These are phyloP conservation scores for Rynchops niger DNA, from an alignment of 2,113 vertebrate species.

Conservation along the genomic window DNA sequence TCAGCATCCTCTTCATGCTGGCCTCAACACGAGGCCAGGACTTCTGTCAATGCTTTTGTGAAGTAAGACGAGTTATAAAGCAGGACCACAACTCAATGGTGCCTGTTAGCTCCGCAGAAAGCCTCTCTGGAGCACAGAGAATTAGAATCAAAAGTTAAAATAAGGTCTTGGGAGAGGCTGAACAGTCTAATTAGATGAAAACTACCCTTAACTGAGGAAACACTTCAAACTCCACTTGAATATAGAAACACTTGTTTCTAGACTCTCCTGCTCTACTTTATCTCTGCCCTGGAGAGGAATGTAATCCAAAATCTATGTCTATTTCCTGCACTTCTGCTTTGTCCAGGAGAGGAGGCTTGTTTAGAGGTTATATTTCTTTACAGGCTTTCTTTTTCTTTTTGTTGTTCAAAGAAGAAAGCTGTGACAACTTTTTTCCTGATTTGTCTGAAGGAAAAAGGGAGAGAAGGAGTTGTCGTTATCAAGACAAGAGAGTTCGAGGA, in stretches of 20 bases:
- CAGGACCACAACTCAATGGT: neutral
- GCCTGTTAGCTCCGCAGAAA: neutral
- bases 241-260: neutral
- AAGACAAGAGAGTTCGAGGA: neutral
- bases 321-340: neutral
- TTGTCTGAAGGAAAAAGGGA: neutral
- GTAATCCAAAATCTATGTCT: neutral
- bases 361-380: neutral
- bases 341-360: neutral
- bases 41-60: accelerated
- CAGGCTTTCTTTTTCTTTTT: neutral
- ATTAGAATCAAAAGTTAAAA: neutral
- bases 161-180: neutral
- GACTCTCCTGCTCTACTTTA: neutral
- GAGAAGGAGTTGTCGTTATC: neutral
- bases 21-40: neutral
- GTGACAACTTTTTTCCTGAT: neutral
- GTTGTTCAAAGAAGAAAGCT: neutral
- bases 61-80: neutral
- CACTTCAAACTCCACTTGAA: neutral
- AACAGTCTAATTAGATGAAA: neutral
- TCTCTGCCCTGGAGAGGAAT: neutral
- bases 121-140: neutral
- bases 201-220: neutral
- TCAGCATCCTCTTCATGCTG: neutral